phyloP scores from a whole-genome alignment of 2,797 vertebrate genomes.

The Coccyzus lansbergi region DNA sequence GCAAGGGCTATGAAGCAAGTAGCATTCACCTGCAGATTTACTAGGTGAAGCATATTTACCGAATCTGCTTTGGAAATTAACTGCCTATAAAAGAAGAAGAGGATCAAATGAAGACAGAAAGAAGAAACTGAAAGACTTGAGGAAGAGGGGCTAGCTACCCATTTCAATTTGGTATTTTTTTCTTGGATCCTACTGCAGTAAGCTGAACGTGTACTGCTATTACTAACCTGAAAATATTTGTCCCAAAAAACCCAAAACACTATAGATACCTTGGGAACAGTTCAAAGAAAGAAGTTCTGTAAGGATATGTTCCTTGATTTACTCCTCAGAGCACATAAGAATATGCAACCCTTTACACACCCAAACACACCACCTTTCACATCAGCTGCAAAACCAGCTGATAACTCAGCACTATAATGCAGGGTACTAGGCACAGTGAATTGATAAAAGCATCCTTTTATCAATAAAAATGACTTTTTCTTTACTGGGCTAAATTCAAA shows the following conservation, averaged over 20 bases:
- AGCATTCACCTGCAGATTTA: not conserved
- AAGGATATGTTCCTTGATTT: not conserved
- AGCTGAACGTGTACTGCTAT: not conserved
- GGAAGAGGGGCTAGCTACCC: not conserved
- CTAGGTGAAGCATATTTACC: not conserved
- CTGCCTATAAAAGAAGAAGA: conserved; percentile 20
- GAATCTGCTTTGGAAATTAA: conserved; percentile 3
- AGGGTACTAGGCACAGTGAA: not conserved
- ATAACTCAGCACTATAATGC: not conserved
- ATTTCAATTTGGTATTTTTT: not conserved
- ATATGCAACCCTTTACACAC: not conserved
- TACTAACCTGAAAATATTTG: not conserved
- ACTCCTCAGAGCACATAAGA: not conserved
- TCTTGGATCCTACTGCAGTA: not conserved
- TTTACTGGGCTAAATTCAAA: not conserved
- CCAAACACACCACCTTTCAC: not conserved
- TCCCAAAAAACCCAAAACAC: not conserved
- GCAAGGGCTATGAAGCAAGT: not conserved
- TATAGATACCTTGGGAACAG: not conserved
- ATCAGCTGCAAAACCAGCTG: not conserved
- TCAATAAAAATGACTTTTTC: not conserved
- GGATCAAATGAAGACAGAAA: not conserved
- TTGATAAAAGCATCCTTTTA: not conserved
- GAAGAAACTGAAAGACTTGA: not conserved
- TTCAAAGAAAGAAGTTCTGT: not conserved